These are phyloP conservation scores for Melikaiella ostensackeni DNA, from an alignment of 2,888 invertebrate species.

Conservation along the genomic window DNA sequence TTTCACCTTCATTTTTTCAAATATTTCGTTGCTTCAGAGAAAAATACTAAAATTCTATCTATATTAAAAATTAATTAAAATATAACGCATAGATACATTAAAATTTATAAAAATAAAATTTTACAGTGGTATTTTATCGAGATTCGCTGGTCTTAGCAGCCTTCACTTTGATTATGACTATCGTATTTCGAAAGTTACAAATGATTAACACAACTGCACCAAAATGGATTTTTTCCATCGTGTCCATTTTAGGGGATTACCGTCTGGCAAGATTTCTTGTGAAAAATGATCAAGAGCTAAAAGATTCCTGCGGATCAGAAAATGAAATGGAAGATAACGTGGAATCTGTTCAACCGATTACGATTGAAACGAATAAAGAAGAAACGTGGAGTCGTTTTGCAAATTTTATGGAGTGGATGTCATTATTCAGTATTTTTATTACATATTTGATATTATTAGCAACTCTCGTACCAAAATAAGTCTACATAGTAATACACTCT, in stretches of 20 bases:
- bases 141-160: constrained; percentile 67
- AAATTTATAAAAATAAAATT: too few relatives aligned
- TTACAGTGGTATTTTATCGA: constrained; percentile 69
- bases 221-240: constrained; percentile 62
- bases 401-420: constrained; percentile 67
- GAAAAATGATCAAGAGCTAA: constrained; percentile 52
- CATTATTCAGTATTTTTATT: constrained; percentile 59
- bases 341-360: constrained; percentile 29
- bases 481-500: too few relatives aligned
- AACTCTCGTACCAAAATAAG: constrained; percentile 53
- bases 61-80: too few relatives aligned
- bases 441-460: constrained; percentile 65
- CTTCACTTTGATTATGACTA: constrained; percentile 67
- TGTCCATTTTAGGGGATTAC: constrained; percentile 61
- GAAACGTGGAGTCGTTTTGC: constrained; percentile 67
- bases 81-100: too few relatives aligned
- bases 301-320: constrained; percentile 45
- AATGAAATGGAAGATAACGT: constrained; percentile 57
- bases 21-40: too few relatives aligned
- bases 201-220: constrained; percentile 61
- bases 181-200: constrained; percentile 68
- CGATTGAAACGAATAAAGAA: constrained; percentile 44
- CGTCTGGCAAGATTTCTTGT: constrained; percentile 64
- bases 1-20: too few relatives aligned
- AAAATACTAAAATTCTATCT: too few relatives aligned